Evolutionary conservation across 2,888 invertebrate genomes (phyloP), one percentile per base, ranked within the genome.

Genomic region (Ophioninae sp.): DNA sequence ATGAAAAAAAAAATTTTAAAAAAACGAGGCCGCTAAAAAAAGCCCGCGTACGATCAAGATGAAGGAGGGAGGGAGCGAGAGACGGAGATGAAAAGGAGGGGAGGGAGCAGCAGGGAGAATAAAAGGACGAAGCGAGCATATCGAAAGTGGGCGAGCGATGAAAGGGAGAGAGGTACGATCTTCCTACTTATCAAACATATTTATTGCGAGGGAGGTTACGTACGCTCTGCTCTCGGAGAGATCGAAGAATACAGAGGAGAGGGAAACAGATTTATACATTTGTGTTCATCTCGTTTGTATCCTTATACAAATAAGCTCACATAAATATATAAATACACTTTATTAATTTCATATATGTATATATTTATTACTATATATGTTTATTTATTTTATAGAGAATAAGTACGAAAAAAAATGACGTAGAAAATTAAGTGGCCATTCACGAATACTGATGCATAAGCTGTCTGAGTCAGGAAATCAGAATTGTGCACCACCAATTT

Each of bases 121-220:
- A 73, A 62, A 57, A 50, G 57, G 74, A 39, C 76, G 56, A 74
- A 74, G 56, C 70, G 67, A 61, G 59, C 69, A 81, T 78, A 78
- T 81, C 78, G 30, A 67, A 50, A 20, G 57, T 73, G 37, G 73
- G 61, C 56, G 67, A 62, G 69, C 74, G 83, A 81, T 78, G 83
- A 84, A 81, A 84, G 81, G 39, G 74, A 64, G 78, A 81, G 74
- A 69, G 44, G 41, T 50, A 76, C 74, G 74, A 78, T 83, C 83
- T 80, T 79, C 41, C 69, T 81, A 70, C 81, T 84, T 69, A 84
- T 74, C 23, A 69, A 84, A 75, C 70, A 69, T 81, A 81, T 84
- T 81, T 81, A 78, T 78, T 74, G 77, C 68, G 59, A 74, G 77
- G 83, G 74, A 78, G 78, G 78, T 74, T 41, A 78, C 74, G 41